These are phyloP conservation scores for Barnardius zonarius DNA, from an alignment of 2,113 vertebrate species.

Conservation along the genomic window DNA sequence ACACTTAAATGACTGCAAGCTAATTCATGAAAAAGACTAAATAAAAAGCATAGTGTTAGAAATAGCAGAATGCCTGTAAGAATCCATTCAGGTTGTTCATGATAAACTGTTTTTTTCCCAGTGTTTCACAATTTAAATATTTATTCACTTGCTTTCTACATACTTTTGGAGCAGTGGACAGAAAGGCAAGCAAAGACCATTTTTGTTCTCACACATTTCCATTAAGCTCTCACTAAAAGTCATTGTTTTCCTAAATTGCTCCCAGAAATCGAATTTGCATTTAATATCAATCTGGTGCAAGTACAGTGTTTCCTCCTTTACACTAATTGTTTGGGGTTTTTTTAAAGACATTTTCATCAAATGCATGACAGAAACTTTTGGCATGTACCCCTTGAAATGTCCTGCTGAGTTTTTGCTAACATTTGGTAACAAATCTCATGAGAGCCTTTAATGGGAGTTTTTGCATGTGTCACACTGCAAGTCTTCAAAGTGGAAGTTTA, in stretches of 20 bases:
- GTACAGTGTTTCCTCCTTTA: neutral
- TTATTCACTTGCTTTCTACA: neutral
- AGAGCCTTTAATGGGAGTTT: constrained; percentile 16
- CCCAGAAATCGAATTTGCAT: neutral
- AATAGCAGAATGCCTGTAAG: neutral
- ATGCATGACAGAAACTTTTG: neutral
- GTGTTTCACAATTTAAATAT: neutral
- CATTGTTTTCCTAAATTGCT: neutral
- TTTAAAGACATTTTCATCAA: neutral
- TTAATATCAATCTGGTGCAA: neutral
- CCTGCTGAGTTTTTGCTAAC: constrained; percentile 2
- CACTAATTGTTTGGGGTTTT: neutral
- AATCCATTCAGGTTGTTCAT: neutral
- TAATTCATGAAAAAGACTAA: neutral
- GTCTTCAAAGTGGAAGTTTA: constrained; percentile 30
- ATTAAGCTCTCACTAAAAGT: neutral
- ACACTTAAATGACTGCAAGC: neutral
- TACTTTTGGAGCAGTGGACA: neutral
- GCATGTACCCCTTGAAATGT: neutral
- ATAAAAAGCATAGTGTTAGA: neutral
- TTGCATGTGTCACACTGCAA: constrained; percentile 34
- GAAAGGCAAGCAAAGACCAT: neutral
- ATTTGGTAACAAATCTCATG: constrained; percentile 24
- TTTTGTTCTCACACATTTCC: neutral
- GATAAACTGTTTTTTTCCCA: neutral